Evolutionary conservation across 2,888 invertebrate genomes (phyloP).

Genomic region (Drosophila tanythrix): DNA sequence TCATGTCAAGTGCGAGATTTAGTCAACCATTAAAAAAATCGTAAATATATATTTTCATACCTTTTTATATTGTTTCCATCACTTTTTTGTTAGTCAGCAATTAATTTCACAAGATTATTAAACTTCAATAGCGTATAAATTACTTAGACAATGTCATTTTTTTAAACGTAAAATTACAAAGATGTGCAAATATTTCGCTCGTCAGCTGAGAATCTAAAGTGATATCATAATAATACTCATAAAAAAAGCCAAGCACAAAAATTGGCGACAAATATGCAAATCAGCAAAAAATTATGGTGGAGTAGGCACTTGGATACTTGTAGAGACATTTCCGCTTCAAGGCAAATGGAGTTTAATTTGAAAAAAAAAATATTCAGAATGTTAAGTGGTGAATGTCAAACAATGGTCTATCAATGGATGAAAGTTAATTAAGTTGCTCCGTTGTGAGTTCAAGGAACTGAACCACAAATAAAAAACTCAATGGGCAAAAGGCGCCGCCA

Average conservation of each 20-base stretch:
- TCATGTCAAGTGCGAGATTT: constrained; percentile 18
- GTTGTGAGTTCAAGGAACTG: constrained; percentile 70
- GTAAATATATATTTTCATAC: not conserved
- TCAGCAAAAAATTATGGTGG: constrained; percentile 20
- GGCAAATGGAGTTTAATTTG: constrained; percentile 2
- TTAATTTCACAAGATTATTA: constrained; percentile 42
- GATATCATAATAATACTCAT: constrained; percentile 53
- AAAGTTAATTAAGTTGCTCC: constrained; percentile 74
- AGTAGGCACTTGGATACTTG: constrained; percentile 8
- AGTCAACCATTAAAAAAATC: constrained; percentile 33
- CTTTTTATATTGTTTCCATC: constrained; percentile 22
- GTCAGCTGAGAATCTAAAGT: constrained; percentile 36
- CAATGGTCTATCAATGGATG: constrained; percentile 50
- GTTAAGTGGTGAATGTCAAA: constrained; percentile 34
- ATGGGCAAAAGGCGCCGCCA: constrained; percentile 58
- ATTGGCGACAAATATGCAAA: constrained; percentile 41
- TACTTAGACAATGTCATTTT: constrained; percentile 36
- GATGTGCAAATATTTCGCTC: constrained; percentile 44
- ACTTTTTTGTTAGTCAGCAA: constrained; percentile 14
- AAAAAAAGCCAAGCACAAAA: constrained; percentile 14
- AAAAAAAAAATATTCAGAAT: not conserved
- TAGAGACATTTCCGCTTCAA: constrained; percentile 45
- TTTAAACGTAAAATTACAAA: constrained; percentile 32
- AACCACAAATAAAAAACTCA: constrained; percentile 40
- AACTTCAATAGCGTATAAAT: constrained; percentile 51